Evolutionary conservation across 2,888 invertebrate genomes (phyloP), one percentile per base, ranked within the genome.

Genomic region (Belgica antarctica): DNA sequence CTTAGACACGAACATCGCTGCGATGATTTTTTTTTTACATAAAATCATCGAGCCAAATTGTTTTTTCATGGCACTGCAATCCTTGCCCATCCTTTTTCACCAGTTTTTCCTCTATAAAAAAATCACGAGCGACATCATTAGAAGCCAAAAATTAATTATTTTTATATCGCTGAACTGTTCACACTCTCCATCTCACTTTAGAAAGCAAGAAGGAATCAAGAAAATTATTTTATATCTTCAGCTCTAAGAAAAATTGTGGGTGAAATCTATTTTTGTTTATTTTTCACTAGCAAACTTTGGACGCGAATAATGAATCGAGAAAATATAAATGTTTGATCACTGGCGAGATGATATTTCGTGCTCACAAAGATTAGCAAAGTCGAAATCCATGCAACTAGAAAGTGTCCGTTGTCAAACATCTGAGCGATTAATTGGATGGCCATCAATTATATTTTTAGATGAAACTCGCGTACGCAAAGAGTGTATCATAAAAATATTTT

Each of bases 161-260:
- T 41, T 41, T n/a, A 41, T n/a, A n/a, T 41, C n/a, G n/a, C 41
- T 41, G n/a, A n/a, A 41, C n/a, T 41, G 41, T 41, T 41, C 41
- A n/a, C n/a, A n/a, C n/a, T n/a, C n/a, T n/a, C n/a, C n/a, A n/a
- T n/a, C 22, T 52, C 22, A 17, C 22, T 52, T 52, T 7, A 22
- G 22, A 52, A 52, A 52, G n/a, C n/a, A 22, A 52, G 8, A n/a
- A 19, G 12, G 22, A 52, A 52, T 17, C 22, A 52, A 52, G 41
- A 41, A 52, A 46, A 52, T 52, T 52, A 17, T 52, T 52, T 52
- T 7, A 52, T 52, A 22, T 52, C 52, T 52, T 52, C 19, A 52
- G 17, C 52, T 52, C 22, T 8, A 62, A 46, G 25, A 41, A 66
- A 66, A 47, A 66, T 47, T 66, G 65, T 66, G 65, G 65, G 65